Evolutionary conservation across 1,140 invertebrate species (phyloP), one percentile per base, ranked within the genome.

Genomic region (Sipha flava): DNA sequence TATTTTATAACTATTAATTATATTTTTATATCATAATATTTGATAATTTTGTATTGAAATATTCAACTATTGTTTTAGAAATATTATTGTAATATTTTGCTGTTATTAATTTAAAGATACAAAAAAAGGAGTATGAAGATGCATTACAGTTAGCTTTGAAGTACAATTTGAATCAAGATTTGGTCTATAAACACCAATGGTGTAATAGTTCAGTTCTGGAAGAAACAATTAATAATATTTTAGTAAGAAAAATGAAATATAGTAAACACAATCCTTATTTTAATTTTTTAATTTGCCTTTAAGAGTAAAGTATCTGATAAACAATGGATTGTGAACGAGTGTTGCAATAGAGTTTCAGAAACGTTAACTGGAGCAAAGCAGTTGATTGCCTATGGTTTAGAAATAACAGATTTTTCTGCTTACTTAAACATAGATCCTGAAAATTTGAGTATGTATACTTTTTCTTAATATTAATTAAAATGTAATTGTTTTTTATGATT

Each of bases 111-210:
- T 77, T 18, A 57, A 21, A 77, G 73, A 77, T 77, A 49, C 73
- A 77, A 18, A 31, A 57, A 54, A 77, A 77, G 12, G 14, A 77
- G 40, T 77, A 77, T 29, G 73, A 77, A 40, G 73, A 77, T 6
- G 73, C 73, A 40, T 40, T 77, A n/a, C 31, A 59, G 26, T n/a
- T 77, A 26, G 73, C 73, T 40, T 31, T 59, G 1, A 37, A 57
- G 40, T 77, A 77, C 21, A 26, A 77, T n/a, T 43, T 77, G 21
- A 26, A 77, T 77, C 57, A 77, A 77, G 73, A 77, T 77, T 77
- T 77, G n/a, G 73, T 77, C 12, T 77, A 77, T 77, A 77, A 77
- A 10, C 73, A 77, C 31, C 73, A 77, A 59, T 77, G 73, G 73
- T 40, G 52, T 40, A 54, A 77, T 57, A 77, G 73, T 77, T 57